Evolutionary conservation across 1,140 invertebrate species (phyloP).

Genomic region (Anoplolepis gracilipes): DNA sequence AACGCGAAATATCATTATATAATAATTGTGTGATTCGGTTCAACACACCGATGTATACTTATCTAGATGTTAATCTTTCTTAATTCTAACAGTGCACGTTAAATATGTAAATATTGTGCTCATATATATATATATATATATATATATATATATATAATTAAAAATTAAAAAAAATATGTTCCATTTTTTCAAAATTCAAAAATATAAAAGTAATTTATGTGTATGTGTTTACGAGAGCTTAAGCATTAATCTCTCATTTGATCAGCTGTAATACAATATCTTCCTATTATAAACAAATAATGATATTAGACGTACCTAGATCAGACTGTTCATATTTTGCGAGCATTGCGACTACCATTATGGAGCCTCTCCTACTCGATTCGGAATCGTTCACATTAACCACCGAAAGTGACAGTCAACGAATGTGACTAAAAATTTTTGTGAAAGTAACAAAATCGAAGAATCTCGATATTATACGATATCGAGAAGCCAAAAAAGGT

Average conservation of each 20-base stretch:
- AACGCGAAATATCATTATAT: slow-evolving; percentile 17
- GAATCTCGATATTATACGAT: not conserved
- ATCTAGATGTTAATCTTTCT: not conserved
- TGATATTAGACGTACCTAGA: slow-evolving; percentile 74
- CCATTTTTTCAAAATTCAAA: not conserved
- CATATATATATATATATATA: too few relatives aligned
- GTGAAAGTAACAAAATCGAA: slow-evolving; percentile 23
- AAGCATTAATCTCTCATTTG: not conserved
- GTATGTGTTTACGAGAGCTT: not conserved
- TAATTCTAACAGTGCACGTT: not conserved
- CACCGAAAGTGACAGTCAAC: not conserved
- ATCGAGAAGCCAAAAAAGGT: slow-evolving; percentile 23
- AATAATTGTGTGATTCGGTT: slow-evolving; percentile 18
- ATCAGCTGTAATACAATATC: not conserved
- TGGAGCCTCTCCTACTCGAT: slow-evolving; percentile 47
- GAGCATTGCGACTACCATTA: slow-evolving; percentile 80
- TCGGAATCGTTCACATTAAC: slow-evolving; percentile 57
- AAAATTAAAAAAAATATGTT: not conserved
- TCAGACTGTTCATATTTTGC: slow-evolving; percentile 75
- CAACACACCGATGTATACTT: not conserved
- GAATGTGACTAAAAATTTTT: not conserved
- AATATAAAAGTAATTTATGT: not conserved
- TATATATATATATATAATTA: too few relatives aligned
- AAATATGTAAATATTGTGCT: not conserved
- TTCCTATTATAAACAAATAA: not conserved